These are phyloP conservation scores for Oryzias curvinotus DNA, from an alignment of 2,113 vertebrate species.

Conservation along the genomic window DNA sequence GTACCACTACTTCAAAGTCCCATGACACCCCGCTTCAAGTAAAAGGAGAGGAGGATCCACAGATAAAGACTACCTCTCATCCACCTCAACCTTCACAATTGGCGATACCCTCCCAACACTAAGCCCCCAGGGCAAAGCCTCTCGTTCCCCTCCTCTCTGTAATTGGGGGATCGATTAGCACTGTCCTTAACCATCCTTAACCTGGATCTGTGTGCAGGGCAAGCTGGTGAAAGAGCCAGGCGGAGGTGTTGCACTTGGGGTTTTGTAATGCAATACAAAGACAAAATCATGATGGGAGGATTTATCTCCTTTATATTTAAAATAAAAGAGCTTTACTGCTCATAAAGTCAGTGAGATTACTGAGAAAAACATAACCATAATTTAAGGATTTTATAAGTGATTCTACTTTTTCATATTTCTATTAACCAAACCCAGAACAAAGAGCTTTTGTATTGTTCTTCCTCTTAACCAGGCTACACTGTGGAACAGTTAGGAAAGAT, in stretches of 20 bases:
- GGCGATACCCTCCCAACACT: slow-evolving; percentile 46
- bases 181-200: slow-evolving; percentile 71
- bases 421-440: slow-evolving; percentile 46
- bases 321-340: too few relatives aligned
- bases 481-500: slow-evolving; percentile 41
- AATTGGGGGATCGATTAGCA: slow-evolving; percentile 77
- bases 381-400: slow-evolving; percentile 2
- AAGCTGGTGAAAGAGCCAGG: slow-evolving; percentile 21
- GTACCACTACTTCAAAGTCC: slow-evolving; percentile 77
- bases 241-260: slow-evolving; percentile 35
- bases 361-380: too few relatives aligned
- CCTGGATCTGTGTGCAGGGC: slow-evolving; percentile 38
- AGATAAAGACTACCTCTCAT: slow-evolving; percentile 64
- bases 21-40: slow-evolving; percentile 73
- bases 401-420: not conserved
- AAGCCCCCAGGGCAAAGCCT: slow-evolving; percentile 51
- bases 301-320: too few relatives aligned
- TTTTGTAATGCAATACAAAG: slow-evolving; percentile 38
- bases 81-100: slow-evolving; percentile 30
- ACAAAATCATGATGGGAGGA: slow-evolving; percentile 8
- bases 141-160: slow-evolving; percentile 48
- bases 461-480: slow-evolving; percentile 59
- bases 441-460: slow-evolving; percentile 21
- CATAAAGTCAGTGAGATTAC: too few relatives aligned
- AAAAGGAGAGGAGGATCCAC: slow-evolving; percentile 70